phyloP scores from a whole-genome alignment of 1,140 invertebrate genomes.

The Drosophila lacteicornis region DNA sequence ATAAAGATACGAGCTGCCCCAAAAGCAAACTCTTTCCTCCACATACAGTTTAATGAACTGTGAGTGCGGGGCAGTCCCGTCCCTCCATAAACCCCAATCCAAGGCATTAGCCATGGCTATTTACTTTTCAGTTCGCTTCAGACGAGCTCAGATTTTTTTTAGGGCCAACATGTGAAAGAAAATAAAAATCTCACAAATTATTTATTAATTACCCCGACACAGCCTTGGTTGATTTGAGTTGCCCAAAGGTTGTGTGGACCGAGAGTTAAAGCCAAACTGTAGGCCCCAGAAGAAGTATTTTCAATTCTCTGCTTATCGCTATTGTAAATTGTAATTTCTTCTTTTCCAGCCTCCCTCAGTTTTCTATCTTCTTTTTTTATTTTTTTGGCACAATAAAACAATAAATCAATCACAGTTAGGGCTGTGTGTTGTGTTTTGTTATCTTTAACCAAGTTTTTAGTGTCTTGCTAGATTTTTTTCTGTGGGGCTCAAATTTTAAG shows the following conservation, averaged over 20 bases:
- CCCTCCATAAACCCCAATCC: conserved; percentile 9
- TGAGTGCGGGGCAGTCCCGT: conserved; percentile 1
- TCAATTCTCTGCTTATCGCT: conserved; percentile 63
- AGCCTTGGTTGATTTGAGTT: conserved; percentile 7
- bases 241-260: conserved; percentile 8
- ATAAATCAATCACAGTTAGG: conserved; percentile 76
- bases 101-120: conserved; percentile 69
- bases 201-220: conserved; percentile 71
- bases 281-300: conserved; percentile 15
- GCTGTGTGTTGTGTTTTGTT: conserved; percentile 55
- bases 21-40: conserved; percentile 5
- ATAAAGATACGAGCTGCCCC: conserved; percentile 47
- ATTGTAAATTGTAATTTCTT: conserved; percentile 58
- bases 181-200: conserved; percentile 71
- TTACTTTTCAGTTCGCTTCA: conserved; percentile 47
- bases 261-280: conserved; percentile 16
- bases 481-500: conserved; percentile 14
- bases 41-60: conserved; percentile 73
- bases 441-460: conserved; percentile 73
- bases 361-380: conserved; percentile 33
- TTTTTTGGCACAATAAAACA: conserved; percentile 76
- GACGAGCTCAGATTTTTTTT: conserved; percentile 43
- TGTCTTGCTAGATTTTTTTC: conserved; percentile 68
- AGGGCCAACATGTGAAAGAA: conserved; percentile 66
- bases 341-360: conserved; percentile 4